Base-by-base conservation (phyloP, 23 tunicate species). In the Oikopleura dioica region DNA sequence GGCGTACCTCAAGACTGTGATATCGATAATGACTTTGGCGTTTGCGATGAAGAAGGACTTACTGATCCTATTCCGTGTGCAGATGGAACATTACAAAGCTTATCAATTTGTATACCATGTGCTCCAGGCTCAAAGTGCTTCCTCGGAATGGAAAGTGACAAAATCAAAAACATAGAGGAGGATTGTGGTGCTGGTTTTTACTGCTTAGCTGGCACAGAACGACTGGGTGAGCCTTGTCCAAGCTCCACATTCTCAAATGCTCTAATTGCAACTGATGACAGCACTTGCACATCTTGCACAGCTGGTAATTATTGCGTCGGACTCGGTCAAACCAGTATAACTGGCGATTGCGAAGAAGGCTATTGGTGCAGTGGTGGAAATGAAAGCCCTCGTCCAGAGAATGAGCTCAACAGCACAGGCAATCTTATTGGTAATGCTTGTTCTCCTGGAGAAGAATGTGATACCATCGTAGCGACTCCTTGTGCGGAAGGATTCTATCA, bases 321-420 rank as follows among this genome's bases (percentile, higher is more conserved):
- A 1, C 76, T 80, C 4, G 88, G 88, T 4, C 35, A 35, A 63
- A 82, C 87, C 4, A 85, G 82, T 69, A 77, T 59, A 35, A 82
- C 91, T 35, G 97, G 87, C 32, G 79, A 79, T 0, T 91, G 97
- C 76, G 36, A 37, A 0, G 78, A 89, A 85, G 97, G 97, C 21
- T 91, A 82, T 51, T 91, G 67, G 78, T 91, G 97, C 69, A 86
- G 87, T 0, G 81, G 28, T 32, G 92, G 92, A 0, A 79, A 78
- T 9, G 16, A 44, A 9, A 44, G 16, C 9, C 55, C 55, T 9
- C 55, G 55, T 9, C 55, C 55, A 9, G 55, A 44, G 16, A 44
- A 44, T 16, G 9, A 9, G n/a, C n/a, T n/a, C 16, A 16, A 9
- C 38, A 77, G 58, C 26, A 16, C 59, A 0, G 78, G 80, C 0